phyloP scores from a whole-genome alignment of 2,888 invertebrate genomes.

The Cylloceria caligata region DNA sequence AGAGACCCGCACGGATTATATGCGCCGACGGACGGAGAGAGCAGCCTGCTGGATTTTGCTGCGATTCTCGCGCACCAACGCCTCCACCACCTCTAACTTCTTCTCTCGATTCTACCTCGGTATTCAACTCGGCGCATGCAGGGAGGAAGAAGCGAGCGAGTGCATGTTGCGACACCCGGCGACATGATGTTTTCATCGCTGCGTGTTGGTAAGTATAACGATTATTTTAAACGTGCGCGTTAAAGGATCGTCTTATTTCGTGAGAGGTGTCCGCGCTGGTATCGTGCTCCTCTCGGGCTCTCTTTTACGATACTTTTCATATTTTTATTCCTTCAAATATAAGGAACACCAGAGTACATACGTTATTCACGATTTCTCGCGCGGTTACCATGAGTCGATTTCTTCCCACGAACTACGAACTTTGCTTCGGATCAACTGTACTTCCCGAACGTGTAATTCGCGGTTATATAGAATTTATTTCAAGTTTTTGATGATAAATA shows the following conservation, averaged over 20 bases:
- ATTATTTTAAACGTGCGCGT: slow-evolving; percentile 70
- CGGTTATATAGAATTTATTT: neutral
- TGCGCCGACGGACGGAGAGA: slow-evolving; percentile 57
- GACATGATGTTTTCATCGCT: slow-evolving; percentile 73
- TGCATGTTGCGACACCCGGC: slow-evolving; percentile 66
- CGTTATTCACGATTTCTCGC: slow-evolving; percentile 8
- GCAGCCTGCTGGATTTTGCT: slow-evolving; percentile 40
- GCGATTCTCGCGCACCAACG: slow-evolving; percentile 32
- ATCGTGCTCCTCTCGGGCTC: neutral
- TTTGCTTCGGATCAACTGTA: neutral
- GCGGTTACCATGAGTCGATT: neutral
- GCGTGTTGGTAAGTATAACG: slow-evolving; percentile 70
- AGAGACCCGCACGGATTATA: slow-evolving; percentile 60
- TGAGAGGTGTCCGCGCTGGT: slow-evolving; percentile 30
- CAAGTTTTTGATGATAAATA: neutral
- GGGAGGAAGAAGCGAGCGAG: slow-evolving; percentile 33
- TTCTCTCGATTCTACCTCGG: slow-evolving; percentile 2
- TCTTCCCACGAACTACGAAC: slow-evolving; percentile 18
- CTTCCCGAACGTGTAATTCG: neutral
- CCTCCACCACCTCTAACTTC: slow-evolving; percentile 21
- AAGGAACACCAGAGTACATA: neutral
- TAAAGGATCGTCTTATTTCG: slow-evolving; percentile 62
- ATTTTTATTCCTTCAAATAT: neutral
- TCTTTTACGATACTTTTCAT: neutral
- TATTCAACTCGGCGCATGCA: slow-evolving; percentile 41